phyloP scores from a whole-genome alignment of 2,888 invertebrate species.

The Oligia fasciuncula region DNA sequence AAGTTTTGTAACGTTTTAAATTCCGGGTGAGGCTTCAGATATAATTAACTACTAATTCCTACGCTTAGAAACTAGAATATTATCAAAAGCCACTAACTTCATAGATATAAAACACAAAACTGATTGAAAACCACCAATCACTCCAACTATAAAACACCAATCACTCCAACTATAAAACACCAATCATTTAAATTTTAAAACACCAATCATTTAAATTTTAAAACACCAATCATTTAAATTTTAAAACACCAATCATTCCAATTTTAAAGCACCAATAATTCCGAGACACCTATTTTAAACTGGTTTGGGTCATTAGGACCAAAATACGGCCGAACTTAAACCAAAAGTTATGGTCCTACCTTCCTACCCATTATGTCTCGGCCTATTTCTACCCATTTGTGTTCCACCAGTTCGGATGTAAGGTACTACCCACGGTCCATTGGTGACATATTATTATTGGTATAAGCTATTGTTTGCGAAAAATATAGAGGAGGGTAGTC shows the following conservation, averaged over 20 bases:
- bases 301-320: neutral
- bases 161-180: neutral
- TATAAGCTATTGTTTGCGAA: conserved; percentile 55
- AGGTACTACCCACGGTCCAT: conserved; percentile 50
- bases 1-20: neutral
- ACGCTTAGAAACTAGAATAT: neutral
- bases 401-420: neutral
- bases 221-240: neutral
- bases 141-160: neutral
- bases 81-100: no score
- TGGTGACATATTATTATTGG: conserved; percentile 66
- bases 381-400: conserved; percentile 15
- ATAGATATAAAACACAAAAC: conserved; percentile 4
- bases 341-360: conserved; percentile 37
- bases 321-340: conserved; percentile 29
- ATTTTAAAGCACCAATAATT: conserved; percentile 11
- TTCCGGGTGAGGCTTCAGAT: neutral
- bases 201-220: no score
- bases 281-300: conserved; percentile 6
- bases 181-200: conserved; percentile 7
- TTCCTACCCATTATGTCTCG: conserved; percentile 4
- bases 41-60: neutral
- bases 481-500: conserved; percentile 59
- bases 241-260: neutral
- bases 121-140: neutral